These are phyloP conservation scores for Galaxias olidus DNA, from an alignment of 2,797 vertebrate genomes.

Conservation along the genomic window DNA sequence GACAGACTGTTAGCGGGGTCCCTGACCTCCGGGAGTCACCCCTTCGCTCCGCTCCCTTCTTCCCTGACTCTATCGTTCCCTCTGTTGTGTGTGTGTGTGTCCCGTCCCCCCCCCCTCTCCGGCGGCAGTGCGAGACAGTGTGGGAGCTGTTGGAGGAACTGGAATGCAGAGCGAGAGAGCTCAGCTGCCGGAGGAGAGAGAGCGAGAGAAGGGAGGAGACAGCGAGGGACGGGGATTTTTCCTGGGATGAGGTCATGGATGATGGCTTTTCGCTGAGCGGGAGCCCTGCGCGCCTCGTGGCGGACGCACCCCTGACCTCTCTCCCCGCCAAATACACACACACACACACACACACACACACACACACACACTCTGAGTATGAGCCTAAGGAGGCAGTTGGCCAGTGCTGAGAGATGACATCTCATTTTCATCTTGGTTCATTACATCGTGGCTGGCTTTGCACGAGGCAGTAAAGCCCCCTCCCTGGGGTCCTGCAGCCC, in stretches of 20 bases:
- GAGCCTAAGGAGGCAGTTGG: constrained; percentile 37
- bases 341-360: neutral
- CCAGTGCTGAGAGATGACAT: constrained; percentile 52
- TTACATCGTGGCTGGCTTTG: constrained; percentile 37
- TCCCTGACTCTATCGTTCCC: constrained; percentile 33
- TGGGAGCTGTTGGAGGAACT: constrained; percentile 69
- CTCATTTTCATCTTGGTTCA: constrained; percentile 58
- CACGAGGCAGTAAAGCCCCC: constrained; percentile 37
- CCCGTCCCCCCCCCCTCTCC: constrained; percentile 27
- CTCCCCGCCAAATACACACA: constrained; percentile 37
- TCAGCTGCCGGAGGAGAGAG: constrained; percentile 46
- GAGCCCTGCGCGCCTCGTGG: constrained; percentile 59
- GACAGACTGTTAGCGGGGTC: constrained; percentile 58
- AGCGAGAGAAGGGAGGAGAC: constrained; percentile 35
- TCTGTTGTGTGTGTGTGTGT: neutral
- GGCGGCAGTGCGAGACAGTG: constrained; percentile 57
- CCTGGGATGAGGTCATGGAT: constrained; percentile 74
- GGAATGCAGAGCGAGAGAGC: constrained; percentile 69
- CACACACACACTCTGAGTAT: constrained; percentile 22
- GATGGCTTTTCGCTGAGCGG: constrained; percentile 56
- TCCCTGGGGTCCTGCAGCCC: constrained; percentile 47
- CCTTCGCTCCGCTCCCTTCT: constrained; percentile 37
- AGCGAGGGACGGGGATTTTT: constrained; percentile 67
- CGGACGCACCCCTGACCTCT: constrained; percentile 67
- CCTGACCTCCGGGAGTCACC: constrained; percentile 68